phyloP scores from a whole-genome alignment of 2,797 vertebrate species.

The Salarias fasciatus region DNA sequence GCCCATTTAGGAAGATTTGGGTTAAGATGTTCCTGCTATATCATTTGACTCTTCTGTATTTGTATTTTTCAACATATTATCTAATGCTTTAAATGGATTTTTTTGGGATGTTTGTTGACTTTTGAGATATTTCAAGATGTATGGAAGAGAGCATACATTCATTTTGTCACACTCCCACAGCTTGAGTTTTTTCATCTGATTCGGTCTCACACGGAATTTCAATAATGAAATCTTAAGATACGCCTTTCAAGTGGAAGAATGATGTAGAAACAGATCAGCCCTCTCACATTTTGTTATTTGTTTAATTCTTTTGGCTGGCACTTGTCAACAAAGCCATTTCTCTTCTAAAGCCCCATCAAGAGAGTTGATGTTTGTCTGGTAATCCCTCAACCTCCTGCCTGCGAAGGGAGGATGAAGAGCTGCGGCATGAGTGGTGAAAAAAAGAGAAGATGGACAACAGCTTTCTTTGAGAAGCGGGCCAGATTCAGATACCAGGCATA shows the following conservation, averaged over 20 bases:
- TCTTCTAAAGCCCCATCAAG: constrained; percentile 28
- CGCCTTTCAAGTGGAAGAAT: too few species aligned
- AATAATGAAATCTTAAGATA: too few species aligned
- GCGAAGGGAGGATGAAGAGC: constrained; percentile 32
- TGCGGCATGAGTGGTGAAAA: constrained; percentile 35
- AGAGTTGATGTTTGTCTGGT: constrained; percentile 40
- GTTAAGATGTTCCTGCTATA: too few species aligned
- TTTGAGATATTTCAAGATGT: too few species aligned
- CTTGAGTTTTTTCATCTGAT: too few species aligned
- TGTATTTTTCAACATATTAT: neutral
- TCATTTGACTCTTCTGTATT: too few species aligned
- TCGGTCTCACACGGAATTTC: too few species aligned
- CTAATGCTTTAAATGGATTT: neutral
- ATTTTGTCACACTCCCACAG: too few species aligned
- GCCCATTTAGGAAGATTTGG: too few species aligned
- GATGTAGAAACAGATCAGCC: too few species aligned
- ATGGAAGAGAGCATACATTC: too few species aligned
- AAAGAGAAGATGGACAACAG: constrained; percentile 49
- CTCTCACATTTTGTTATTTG: neutral
- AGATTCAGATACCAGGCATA: constrained; percentile 63
- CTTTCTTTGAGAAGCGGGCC: constrained; percentile 60
- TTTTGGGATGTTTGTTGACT: neutral
- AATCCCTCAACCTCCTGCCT: constrained; percentile 10
- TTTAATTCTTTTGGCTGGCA: neutral
- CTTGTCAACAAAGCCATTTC: constrained; percentile 23